phyloP scores from a whole-genome alignment of 2,888 invertebrate species.

The Peribatodes rhomboidaria region DNA sequence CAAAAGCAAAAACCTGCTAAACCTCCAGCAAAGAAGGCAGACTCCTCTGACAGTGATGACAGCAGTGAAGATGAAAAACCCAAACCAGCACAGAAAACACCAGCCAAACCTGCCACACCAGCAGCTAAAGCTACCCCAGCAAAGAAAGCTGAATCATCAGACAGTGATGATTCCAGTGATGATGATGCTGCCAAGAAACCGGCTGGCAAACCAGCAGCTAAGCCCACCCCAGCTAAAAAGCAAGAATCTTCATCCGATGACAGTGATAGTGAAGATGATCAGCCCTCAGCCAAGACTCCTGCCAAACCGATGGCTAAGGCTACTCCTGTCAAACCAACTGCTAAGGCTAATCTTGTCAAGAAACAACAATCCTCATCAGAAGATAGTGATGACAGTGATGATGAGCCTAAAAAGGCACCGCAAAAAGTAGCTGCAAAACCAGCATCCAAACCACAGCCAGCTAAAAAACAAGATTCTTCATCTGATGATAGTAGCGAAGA shows the following conservation, averaged over 20 bases:
- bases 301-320: constrained; percentile 46
- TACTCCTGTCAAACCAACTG: constrained; percentile 46
- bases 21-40: constrained; percentile 45
- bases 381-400: constrained; percentile 59
- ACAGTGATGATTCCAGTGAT: constrained; percentile 63
- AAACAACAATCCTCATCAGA: constrained; percentile 63
- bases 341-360: constrained; percentile 39
- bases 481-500: constrained; percentile 64
- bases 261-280: constrained; percentile 53
- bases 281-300: constrained; percentile 49
- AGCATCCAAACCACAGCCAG: constrained; percentile 58
- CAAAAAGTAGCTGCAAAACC: constrained; percentile 58
- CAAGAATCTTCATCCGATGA: constrained; percentile 64
- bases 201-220: constrained; percentile 43
- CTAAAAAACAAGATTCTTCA: constrained; percentile 65
- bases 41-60: constrained; percentile 59
- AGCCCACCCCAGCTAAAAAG: constrained; percentile 55
- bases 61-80: constrained; percentile 64
- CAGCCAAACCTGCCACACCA: constrained; percentile 49
- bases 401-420: constrained; percentile 57
- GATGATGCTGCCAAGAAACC: constrained; percentile 52
- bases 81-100: constrained; percentile 55
- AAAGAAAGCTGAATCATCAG: constrained; percentile 56
- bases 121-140: constrained; percentile 37
- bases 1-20: constrained; percentile 36